Evolutionary conservation across 1,140 invertebrate species (phyloP), one percentile per base, ranked within the genome.

Genomic region (Harlomillsia oculata): DNA sequence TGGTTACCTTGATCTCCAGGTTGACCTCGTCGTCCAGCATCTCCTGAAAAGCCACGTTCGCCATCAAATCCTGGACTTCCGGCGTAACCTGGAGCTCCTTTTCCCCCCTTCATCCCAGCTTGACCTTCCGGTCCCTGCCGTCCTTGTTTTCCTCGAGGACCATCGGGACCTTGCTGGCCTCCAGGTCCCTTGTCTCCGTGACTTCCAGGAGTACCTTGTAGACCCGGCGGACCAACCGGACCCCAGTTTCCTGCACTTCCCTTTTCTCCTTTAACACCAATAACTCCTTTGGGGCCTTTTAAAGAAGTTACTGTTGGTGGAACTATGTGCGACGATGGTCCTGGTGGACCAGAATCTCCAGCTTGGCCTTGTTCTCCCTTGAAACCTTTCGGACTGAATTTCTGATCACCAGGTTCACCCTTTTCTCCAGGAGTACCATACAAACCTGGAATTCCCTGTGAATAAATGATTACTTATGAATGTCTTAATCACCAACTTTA

Each of bases 261-360:
- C 11, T 49, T 53, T 28, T 59, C 41, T 30, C 63, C 63, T 20
- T 65, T 65, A 4, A 45, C 49, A 3, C 63, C 63, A 29, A 59
- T 51, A n/a, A 56, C 53, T 13, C 63, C 63, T 30, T 59, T 60
- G n/a, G 59, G 56, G 21, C 63, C 63, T 32, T 58, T 59, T 36
- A 30, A 16, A 11, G 34, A 40, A n/a, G 23, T 18, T 20, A 29
- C n/a, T 18, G 29, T 41, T 11, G 49, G 49, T 29, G 49, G 45
- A 18, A 16, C 32, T 13, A 20, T 41, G 28, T n/a, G 28, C 21
- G 39, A 40, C 1, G 32, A 16, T 18, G 50, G 34, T 4, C 36
- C 66, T 18, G 63, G 57, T 21, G 60, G 59, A 44, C 71, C 71
- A 11, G 57, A 25, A 16, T 67, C 63, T 49, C 67, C 67, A 21